Evolutionary conservation across 2,888 invertebrate species (phyloP).

Genomic region (Helleia helle): DNA sequence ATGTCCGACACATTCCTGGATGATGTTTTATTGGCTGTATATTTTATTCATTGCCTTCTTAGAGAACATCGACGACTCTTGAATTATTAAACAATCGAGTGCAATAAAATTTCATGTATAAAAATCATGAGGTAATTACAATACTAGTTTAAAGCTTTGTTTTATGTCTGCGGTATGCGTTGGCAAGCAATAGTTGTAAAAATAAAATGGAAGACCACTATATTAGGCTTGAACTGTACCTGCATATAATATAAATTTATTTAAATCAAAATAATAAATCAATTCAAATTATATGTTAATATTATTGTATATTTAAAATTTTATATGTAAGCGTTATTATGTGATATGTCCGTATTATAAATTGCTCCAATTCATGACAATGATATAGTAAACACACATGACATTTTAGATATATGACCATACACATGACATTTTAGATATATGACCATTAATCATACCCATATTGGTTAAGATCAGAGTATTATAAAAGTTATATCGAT

Average conservation of each 20-base stretch:
- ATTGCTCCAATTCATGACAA: not conserved
- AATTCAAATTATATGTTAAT: not conserved
- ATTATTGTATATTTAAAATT: too few species aligned
- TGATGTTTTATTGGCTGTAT: slow-evolving; percentile 56
- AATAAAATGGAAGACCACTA: not conserved
- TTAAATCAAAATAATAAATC: not conserved
- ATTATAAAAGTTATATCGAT: too few species aligned
- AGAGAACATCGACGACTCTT: slow-evolving; percentile 21
- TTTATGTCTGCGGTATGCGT: too few species aligned
- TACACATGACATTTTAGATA: too few species aligned
- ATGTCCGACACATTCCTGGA: slow-evolving; percentile 58
- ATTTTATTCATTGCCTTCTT: slow-evolving; percentile 48
- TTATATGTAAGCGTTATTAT: not conserved
- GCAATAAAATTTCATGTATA: slow-evolving; percentile 13
- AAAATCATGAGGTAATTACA: slow-evolving; percentile 6
- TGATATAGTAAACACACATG: too few species aligned
- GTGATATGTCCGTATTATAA: not conserved
- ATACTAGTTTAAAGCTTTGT: too few species aligned
- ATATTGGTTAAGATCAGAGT: too few species aligned
- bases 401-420: too few species aligned
- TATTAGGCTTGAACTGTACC: not conserved
- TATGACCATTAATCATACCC: too few species aligned
- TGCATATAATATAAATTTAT: not conserved
- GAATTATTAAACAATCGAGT: slow-evolving; percentile 20
- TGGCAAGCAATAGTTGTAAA: not conserved